Evolutionary conservation across 2,113 vertebrate genomes (phyloP).

Genomic region (Gasterosteus aculeatus): DNA sequence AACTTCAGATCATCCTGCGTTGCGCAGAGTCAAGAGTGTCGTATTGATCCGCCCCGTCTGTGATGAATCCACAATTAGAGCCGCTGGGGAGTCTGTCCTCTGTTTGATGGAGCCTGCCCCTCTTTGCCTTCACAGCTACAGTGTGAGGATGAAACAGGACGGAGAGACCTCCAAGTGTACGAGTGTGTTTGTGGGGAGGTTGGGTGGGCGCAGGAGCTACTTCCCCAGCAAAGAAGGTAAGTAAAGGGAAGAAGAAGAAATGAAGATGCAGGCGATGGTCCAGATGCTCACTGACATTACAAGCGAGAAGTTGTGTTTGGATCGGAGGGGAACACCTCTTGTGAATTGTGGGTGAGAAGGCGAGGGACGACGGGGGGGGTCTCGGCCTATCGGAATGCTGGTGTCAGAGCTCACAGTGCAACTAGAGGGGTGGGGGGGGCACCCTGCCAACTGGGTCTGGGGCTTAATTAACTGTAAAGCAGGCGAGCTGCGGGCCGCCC

Average conservation of each 20-base stretch:
- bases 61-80: constrained; percentile 82
- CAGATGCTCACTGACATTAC: constrained; percentile 40
- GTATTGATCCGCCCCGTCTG: constrained; percentile 79
- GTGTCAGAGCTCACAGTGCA: constrained; percentile 44
- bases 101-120: constrained; percentile 73
- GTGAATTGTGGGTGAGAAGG: constrained; percentile 19
- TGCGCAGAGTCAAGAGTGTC: constrained; percentile 63
- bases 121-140: constrained; percentile 57
- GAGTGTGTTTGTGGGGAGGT: too few relatives aligned
- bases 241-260: constrained; percentile 22
- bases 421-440: constrained; percentile 39
- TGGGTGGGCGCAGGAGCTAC: constrained; percentile 18
- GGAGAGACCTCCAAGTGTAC: constrained; percentile 6
- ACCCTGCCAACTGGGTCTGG: constrained; percentile 76
- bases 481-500: constrained; percentile 78
- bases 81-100: constrained; percentile 69
- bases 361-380: constrained; percentile 15
- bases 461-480: constrained; percentile 84
- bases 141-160: constrained; percentile 58
- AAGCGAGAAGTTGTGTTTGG: background rate
- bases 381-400: constrained; percentile 57
- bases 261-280: constrained; percentile 20
- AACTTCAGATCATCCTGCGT: constrained; percentile 70
- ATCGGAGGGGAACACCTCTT: constrained; percentile 7
- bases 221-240: constrained; percentile 24